Conservation (phyloP, 2,797 vertebrate genomes). For the Eupleurogrammus muticus region DNA sequence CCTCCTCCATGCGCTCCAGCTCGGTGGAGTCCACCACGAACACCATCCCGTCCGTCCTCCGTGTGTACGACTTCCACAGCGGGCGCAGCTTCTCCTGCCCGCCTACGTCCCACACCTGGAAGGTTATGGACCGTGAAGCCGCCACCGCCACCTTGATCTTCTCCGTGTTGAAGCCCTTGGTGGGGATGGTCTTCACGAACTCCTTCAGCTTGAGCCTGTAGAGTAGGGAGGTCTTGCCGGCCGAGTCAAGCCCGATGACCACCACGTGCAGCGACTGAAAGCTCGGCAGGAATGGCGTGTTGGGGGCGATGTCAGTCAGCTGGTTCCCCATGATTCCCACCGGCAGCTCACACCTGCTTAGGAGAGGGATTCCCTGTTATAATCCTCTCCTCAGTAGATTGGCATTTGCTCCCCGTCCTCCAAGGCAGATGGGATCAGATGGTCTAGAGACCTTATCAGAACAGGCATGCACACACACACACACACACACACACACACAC, state of each 20-base stretch:
- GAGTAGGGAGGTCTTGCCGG: constrained; percentile 91
- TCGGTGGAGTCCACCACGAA: constrained; percentile 92
- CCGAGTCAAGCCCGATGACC: constrained; percentile 88
- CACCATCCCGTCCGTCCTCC: constrained; percentile 90
- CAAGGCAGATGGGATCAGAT: constrained; percentile 47
- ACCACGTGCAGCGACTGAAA: constrained; percentile 91
- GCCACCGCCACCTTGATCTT: constrained; percentile 89
- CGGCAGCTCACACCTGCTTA: constrained; percentile 68
- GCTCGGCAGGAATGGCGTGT: constrained; percentile 86
- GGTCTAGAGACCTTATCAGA: constrained; percentile 75
- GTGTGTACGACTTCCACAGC: constrained; percentile 92
- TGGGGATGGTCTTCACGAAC: constrained; percentile 91
- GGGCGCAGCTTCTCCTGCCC: constrained; percentile 93
- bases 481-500: constrained; percentile 56
- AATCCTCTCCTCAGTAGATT: constrained; percentile 58
- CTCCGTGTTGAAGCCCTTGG: constrained; percentile 93
- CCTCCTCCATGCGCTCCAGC: constrained; percentile 90
- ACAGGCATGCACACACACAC: constrained; percentile 68
- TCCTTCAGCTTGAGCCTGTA: constrained; percentile 92
- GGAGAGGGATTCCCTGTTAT: constrained; percentile 61
- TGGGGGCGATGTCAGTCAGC: constrained; percentile 89
- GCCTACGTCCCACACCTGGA: constrained; percentile 93
- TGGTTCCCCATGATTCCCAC: constrained; percentile 89
- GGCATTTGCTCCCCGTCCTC: constrained; percentile 75
- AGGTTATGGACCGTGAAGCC: constrained; percentile 83